These are phyloP conservation scores for Campylorhamphus procurvoides DNA, from an alignment of 2,113 vertebrate species.

Conservation along the genomic window DNA sequence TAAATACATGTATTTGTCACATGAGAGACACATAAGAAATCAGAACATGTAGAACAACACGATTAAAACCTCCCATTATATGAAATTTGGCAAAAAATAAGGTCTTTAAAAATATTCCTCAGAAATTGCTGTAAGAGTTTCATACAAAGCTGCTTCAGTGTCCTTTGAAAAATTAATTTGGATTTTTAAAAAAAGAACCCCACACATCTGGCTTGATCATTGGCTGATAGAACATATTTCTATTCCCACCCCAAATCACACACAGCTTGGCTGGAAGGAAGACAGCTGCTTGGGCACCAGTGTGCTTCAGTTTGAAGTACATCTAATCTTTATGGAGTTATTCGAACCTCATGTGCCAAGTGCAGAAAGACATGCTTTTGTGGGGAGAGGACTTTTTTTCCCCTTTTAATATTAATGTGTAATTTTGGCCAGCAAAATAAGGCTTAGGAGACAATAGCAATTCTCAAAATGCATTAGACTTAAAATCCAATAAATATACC, in stretches of 20 bases:
- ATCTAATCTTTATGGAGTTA: constrained; percentile 63
- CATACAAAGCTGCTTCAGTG: background rate
- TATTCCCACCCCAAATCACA: constrained; percentile 31
- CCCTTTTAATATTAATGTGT: background rate
- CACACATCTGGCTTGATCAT: background rate
- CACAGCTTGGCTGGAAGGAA: constrained; percentile 28
- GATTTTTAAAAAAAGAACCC: background rate
- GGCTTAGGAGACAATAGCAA: background rate
- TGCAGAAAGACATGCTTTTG: background rate
- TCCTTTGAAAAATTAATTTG: constrained; percentile 15
- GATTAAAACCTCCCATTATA: background rate
- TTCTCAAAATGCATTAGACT: background rate
- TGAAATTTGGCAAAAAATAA: background rate
- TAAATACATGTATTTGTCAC: background rate
- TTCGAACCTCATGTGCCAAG: background rate
- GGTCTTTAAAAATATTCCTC: background rate
- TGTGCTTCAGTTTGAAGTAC: constrained; percentile 29
- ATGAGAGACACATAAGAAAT: background rate
- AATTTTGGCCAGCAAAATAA: background rate
- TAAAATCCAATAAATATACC: background rate
- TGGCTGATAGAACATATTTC: background rate
- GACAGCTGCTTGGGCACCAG: constrained; percentile 42
- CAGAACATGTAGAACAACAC: background rate
- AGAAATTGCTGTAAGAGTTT: background rate
- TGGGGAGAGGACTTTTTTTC: background rate